phyloP scores from a whole-genome alignment of 2,888 invertebrate genomes.

The Gastracanthus pulcherrimus region DNA sequence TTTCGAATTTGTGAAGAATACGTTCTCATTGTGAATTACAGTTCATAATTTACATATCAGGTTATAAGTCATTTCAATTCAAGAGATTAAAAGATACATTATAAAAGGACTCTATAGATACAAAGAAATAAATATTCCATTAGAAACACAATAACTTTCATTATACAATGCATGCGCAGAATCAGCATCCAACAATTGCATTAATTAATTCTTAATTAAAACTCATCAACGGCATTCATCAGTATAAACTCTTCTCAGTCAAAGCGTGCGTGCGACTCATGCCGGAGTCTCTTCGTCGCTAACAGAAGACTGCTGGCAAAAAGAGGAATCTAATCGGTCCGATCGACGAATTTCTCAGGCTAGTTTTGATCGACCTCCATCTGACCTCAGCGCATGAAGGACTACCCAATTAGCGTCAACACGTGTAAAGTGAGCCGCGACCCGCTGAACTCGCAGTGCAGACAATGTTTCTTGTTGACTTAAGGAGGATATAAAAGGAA shows the following conservation, averaged over 20 bases:
- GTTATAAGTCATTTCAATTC: no score
- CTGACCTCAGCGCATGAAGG: not conserved
- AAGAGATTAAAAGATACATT: not conserved
- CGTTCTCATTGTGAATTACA: no score
- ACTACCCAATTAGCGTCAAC: conserved; percentile 18
- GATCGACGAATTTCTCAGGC: conserved; percentile 21
- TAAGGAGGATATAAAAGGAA: not conserved
- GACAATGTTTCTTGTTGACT: not conserved
- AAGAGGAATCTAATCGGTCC: conserved; percentile 13
- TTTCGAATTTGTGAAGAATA: no score
- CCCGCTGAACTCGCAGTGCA: not conserved
- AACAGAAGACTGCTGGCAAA: no score
- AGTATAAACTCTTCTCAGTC: not conserved
- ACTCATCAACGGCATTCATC: conserved; percentile 3
- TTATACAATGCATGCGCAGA: not conserved
- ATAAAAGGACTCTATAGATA: not conserved
- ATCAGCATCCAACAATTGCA: not conserved
- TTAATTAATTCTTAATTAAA: conserved; percentile 31
- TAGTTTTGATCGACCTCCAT: conserved; percentile 11
- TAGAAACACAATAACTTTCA: not conserved
- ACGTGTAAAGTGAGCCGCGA: not conserved
- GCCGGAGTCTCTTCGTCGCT: no score
- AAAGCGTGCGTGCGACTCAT: no score
- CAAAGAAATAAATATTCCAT: conserved; percentile 8
- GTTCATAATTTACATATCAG: no score